A percentile compares a stretch with the other conserved stretches of the same genome.
These are phyloP conservation scores for Gila orcuttii DNA, from an alignment of 2,113 vertebrate genomes.

Conservation along the genomic window DNA sequence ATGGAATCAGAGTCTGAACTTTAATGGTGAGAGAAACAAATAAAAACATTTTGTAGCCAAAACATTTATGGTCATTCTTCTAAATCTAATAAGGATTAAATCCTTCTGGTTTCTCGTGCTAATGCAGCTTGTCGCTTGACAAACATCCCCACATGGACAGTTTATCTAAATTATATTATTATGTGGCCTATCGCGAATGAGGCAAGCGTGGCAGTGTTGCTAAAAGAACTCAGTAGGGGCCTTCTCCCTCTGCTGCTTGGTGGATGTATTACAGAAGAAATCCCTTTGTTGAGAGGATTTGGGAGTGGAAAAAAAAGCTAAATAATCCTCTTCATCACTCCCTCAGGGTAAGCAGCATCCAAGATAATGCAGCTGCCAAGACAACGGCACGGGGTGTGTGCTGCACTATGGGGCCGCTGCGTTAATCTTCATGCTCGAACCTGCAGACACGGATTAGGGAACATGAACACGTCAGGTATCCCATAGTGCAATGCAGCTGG, in stretches of 20 bases:
- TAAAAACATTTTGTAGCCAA: not conserved
- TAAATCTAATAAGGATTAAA: not conserved
- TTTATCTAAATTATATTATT: constrained; percentile 12
- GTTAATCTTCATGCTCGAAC: constrained; percentile 49
- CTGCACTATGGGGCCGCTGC: constrained; percentile 24
- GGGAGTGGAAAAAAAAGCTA: constrained; percentile 37
- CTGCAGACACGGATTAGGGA: constrained; percentile 50
- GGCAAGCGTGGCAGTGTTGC: not conserved
- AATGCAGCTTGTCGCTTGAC: not conserved
- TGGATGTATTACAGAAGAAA: constrained; percentile 54
- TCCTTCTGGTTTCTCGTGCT: not conserved
- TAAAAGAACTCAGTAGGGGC: constrained; percentile 21
- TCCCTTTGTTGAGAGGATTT: constrained; percentile 47
- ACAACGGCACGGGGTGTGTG: constrained; percentile 30
- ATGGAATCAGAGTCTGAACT: not conserved
- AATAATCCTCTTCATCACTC: constrained; percentile 60
- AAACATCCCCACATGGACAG: not conserved
- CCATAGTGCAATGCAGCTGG: constrained; percentile 39
- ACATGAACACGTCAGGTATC: constrained; percentile 43
- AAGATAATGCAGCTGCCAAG: constrained; percentile 52
- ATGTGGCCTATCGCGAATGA: constrained; percentile 14
- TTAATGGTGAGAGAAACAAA: not conserved
- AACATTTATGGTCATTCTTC: not conserved
- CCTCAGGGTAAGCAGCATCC: constrained; percentile 49
- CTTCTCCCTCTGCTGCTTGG: constrained; percentile 39